Conservation (phyloP, 2,797 vertebrate species). For the Propithecus perrieri region DNA sequence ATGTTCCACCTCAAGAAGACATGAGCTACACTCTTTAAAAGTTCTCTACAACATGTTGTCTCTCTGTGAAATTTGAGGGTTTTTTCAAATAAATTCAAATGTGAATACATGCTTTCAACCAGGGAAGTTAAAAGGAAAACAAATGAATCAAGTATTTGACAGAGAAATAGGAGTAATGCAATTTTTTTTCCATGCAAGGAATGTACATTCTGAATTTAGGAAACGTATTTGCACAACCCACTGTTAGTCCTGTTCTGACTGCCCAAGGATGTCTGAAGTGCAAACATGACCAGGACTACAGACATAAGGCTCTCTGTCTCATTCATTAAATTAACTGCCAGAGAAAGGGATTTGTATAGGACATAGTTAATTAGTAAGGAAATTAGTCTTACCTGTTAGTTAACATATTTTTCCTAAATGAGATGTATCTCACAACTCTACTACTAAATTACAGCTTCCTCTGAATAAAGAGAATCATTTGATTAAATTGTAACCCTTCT, state of each 20-base stretch:
- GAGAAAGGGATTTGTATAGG: background rate
- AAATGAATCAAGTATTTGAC: background rate
- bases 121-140: background rate
- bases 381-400: background rate
- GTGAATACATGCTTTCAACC: background rate
- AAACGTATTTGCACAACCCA: background rate
- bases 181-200: background rate
- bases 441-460: background rate
- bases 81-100: constrained; percentile 37
- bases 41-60: background rate
- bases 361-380: constrained; percentile 24
- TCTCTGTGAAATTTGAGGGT: background rate
- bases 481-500: background rate
- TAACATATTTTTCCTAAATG: constrained; percentile 38
- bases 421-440: background rate
- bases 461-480: background rate
- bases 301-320: background rate
- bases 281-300: background rate
- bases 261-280: background rate
- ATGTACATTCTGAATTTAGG: background rate
- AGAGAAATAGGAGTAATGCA: background rate
- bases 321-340: background rate
- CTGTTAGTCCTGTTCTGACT: background rate
- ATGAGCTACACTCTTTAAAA: background rate
- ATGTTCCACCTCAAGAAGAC: background rate